Evolutionary conservation across 2,888 invertebrate species (phyloP), one percentile per base, ranked within the genome.

Genomic region (Polia nebulosa): DNA sequence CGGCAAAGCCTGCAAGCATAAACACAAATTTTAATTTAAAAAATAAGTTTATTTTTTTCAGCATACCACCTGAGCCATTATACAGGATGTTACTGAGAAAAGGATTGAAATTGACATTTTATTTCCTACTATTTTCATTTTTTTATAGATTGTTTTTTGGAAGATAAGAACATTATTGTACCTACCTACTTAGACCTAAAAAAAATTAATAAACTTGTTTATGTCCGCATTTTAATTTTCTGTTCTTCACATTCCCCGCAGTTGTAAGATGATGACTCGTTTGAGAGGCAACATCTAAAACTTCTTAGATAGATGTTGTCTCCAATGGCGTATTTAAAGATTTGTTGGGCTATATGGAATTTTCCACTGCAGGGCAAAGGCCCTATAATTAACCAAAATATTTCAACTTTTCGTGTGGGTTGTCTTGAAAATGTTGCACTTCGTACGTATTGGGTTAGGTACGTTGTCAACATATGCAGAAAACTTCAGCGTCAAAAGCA

Each of bases 41-140:
- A 29, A 9, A 32, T 4, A 60, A 60, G 41, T 53, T 52, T 20
- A 7, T 59, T 47, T 32, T 59, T 94, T 93, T 65, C 94, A 95
- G 95, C 3, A 44, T 92, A 36, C 94, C 92, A 3, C 87, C 76
- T 1, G 84, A 65, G 44, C 88, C 94, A 1, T 61, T 84, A 8
- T 88, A 87, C 79, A 77, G 68, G 44, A 68, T 89, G 3, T 0
- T 93, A 47, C 32, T 94, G 39, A 78, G 74, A 72, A 92, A 88
- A 81, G 91, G 87, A 77, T 45, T 94, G 22, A 93, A 91, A 84
- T 88, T 78, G 22, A 86, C 90, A 17, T 91, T 91, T 82, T 93
- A 93, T 78, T 95, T 95, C 83, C 76, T 94, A 27, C 13, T 94
- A 15, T 95, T 95, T 84, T 91, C 92, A 17, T 90, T 94, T 82